phyloP scores from a whole-genome alignment of 2,113 vertebrate species.

The Dasypus novemcinctus region DNA sequence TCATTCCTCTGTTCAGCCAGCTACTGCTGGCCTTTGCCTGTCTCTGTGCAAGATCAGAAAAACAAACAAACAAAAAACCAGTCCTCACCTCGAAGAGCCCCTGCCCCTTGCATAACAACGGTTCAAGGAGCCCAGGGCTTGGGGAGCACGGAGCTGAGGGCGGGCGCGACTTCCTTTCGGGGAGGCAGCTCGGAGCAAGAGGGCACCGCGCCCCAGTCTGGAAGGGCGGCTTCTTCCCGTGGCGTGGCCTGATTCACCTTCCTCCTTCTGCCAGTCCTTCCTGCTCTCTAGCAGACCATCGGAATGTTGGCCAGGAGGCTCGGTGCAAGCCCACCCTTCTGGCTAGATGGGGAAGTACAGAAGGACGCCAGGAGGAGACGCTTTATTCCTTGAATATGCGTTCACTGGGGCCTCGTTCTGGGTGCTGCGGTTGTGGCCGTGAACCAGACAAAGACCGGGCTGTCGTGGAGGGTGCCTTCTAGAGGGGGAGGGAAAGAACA shows the following conservation, averaged over 20 bases:
- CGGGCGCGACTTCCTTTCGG: neutral
- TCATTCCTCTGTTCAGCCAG: neutral
- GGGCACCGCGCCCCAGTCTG: neutral
- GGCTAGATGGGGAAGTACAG: neutral
- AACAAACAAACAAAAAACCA: neutral
- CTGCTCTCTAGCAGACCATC: slow-evolving; percentile 26
- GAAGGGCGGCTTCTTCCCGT: neutral
- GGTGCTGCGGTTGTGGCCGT: neutral
- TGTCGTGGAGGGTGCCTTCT: neutral
- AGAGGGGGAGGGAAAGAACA: neutral
- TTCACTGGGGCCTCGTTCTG: neutral
- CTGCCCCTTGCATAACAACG: neutral
- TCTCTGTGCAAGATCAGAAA: neutral
- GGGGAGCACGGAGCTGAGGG: neutral
- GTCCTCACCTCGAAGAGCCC: neutral
- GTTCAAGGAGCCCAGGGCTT: neutral
- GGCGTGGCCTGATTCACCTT: slow-evolving; percentile 26
- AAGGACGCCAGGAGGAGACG: neutral
- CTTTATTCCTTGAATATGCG: neutral
- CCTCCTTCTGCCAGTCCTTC: neutral
- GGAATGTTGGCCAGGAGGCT: slow-evolving; percentile 29
- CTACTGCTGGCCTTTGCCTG: neutral
- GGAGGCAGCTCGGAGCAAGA: neutral
- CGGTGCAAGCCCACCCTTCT: slow-evolving; percentile 27
- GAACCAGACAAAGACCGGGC: neutral